Evolutionary conservation across 2,888 invertebrate genomes (phyloP), one percentile per base, ranked within the genome.

Genomic region (Adelognathus sp.): DNA sequence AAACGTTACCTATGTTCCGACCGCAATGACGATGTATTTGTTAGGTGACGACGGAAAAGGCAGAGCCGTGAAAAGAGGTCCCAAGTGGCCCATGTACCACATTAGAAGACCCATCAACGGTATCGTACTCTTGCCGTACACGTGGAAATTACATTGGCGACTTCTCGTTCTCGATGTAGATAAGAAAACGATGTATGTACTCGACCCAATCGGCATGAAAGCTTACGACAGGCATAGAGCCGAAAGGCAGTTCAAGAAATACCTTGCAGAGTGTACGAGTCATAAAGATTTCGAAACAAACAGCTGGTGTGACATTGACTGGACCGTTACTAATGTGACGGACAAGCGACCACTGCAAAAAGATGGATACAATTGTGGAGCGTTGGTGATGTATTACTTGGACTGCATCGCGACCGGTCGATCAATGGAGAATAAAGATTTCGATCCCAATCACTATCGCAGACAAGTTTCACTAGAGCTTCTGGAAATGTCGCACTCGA

Each of bases 1-100:
- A 63, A 31, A 63, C 11, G 27, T 63, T 3, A 63, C 63, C 2
- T 63, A 63, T 18, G 31, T 63, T 18, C 63, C 63, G 3, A 46
- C 63, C n/a, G 14, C 2, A 6, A 16, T 11, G 27, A 46, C 63
- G 18, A 9, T 46, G 29, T 46, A 46, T 46, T 11, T 63, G 9
- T 29, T 29, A 11, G 46, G 63, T 3, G 44, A 44, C 4, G 24
- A 61, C n/a, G 24, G 29, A 16, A 31, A 16, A n/a, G 54, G 27
- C 27, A 24, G 24, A n/a, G 24, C 24, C 5, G n/a, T 54, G 4
- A 58, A 63, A 44, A 29, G 29, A 27, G 27, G 29, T 16, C 9
- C 29, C 18, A 16, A 46, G 29, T 63, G 18, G 31, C 2, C 24
- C 16, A 63, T 46, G 63, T 63, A 63, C 31, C 63, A 63, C 31